These are phyloP conservation scores for Oryzias celebensis DNA, from an alignment of 2,113 vertebrate genomes.

Conservation along the genomic window DNA sequence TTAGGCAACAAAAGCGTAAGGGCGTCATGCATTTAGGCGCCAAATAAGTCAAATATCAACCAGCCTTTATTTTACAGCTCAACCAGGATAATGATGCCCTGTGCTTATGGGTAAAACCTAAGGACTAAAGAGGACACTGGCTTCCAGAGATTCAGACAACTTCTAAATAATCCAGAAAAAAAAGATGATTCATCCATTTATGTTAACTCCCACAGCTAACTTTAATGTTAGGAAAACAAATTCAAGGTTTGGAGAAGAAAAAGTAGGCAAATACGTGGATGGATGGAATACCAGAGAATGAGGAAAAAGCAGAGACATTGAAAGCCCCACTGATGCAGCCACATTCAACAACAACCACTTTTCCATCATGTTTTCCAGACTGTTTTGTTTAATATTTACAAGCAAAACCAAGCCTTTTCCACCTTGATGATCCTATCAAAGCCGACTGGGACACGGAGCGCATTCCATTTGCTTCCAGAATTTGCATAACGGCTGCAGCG, in stretches of 20 bases:
- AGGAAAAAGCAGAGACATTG: background rate
- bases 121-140: constrained; percentile 57
- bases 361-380: background rate
- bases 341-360: background rate
- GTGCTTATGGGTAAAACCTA: constrained; percentile 35
- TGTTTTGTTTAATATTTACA: constrained; percentile 14
- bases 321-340: background rate
- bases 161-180: too few species aligned
- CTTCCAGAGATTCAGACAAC: constrained; percentile 14
- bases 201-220: constrained; percentile 42
- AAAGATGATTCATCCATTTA: constrained; percentile 69
- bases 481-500: constrained; percentile 78
- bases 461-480: constrained; percentile 52
- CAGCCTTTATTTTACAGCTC: constrained; percentile 48
- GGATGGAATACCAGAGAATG: background rate
- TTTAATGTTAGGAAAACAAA: constrained; percentile 4
- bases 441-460: constrained; percentile 1
- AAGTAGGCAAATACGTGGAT: background rate
- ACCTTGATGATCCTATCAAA: constrained; percentile 14
- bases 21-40: constrained; percentile 49
- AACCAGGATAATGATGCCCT: constrained; percentile 54
- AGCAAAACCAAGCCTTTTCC: background rate
- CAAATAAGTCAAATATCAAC: constrained; percentile 49
- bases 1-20: constrained; percentile 18
- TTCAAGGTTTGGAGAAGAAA: background rate